Evolutionary conservation across 2,113 vertebrate genomes (phyloP), one percentile per base, ranked within the genome.

Genomic region (Columbina picui): DNA sequence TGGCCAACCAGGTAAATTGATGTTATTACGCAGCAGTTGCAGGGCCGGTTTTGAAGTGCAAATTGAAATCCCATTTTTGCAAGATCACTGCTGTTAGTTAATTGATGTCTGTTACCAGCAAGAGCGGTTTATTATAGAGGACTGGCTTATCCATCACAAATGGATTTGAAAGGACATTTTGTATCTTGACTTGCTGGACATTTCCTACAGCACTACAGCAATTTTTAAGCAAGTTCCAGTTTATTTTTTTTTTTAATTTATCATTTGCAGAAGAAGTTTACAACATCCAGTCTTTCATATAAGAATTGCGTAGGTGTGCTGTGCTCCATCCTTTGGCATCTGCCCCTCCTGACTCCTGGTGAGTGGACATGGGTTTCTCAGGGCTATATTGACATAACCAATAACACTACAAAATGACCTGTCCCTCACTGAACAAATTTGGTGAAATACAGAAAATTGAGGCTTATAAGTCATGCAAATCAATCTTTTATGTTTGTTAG

Each of bases 11-110:
- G 82, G 83, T 87, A 52, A 78, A 94, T 61, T 12, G 81, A 18
- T 91, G 84, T 67, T 55, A 38, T 59, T 60, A 36, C 2, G 2
- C 34, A 77, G 91, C 93, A 43, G 56, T 68, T 53, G 50, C 70
- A 73, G 73, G 53, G 39, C 81, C 43, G 12, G 71, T 81, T 94
- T 85, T 94, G 92, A 90, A 94, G 71, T 86, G 87, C 87, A 93
- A 94, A 96, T 93, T 90, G 76, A 90, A 96, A 96, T 86, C 71
- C 64, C 21, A 5, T 71, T 82, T 95, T 89, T 84, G 49, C 86
- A 47, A 89, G 82, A 83, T 95, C 65, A 8, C 30, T 84, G 68
- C 79, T 64, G 6, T 76, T 45, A 36, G 61, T 89, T 95, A 94
- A 94, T 94, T 93, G 82, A 73, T 49, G 57, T 68, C 78, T 86